Evolutionary conservation across 2,888 invertebrate species (phyloP), one percentile per base, ranked within the genome.

Genomic region (Meloe dianella): DNA sequence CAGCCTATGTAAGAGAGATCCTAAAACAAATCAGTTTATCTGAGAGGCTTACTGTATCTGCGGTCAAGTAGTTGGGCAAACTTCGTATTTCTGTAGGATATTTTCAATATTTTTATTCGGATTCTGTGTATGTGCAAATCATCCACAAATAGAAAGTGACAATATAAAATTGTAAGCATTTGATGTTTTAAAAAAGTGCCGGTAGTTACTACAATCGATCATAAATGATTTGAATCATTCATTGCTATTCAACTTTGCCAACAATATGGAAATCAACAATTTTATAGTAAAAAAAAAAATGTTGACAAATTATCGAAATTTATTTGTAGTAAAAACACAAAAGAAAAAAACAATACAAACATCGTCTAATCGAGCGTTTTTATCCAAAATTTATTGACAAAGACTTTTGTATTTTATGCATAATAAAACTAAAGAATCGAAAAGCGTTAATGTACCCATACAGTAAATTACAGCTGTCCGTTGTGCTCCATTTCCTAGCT

Each of bases 341-440:
- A n/a, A n/a, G n/a, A n/a, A n/a, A 41, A 41, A 41, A 7, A 17
- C 20, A 10, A 47, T 5, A 24, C 20, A 24, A 54, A 54, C 10
- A 54, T 14, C 14, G 4, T 54, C 22, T 24, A 54, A 24, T 54
- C 51, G 51, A 1, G 22, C 22, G 12, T 54, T 22, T 9, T 24
- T 12, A 22, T 14, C 24, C 5, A 1, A 2, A 20, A 58, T 58
- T 58, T 30, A 58, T 35, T 5, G 32, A 29, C 20, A 59, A 32
- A 32, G 59, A 54, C 60, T 35, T 30, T 24, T 57, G 67, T 71
- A 72, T 75, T 73, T 74, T 70, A 68, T 71, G 73, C 74, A 74
- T 75, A 74, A 75, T 75, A 75, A 75, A 75, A 75, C 72, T 66
- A 70, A 70, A 71, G 75, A 74, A 73, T 73, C 71, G 71, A 73